Conservation (phyloP, 2,113 vertebrate genomes). For the Hippocampus zosterae region DNA sequence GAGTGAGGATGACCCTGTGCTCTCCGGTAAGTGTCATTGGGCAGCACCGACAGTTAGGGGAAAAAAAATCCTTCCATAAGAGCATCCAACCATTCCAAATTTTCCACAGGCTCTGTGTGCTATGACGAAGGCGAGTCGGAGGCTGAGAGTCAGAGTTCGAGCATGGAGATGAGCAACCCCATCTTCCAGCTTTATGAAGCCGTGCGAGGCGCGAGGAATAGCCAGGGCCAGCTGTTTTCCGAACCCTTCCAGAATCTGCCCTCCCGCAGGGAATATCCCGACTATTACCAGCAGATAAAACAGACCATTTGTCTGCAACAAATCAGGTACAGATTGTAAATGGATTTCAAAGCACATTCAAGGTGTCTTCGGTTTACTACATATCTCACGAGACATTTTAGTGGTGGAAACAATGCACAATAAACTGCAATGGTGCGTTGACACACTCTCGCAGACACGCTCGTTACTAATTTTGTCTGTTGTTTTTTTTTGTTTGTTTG, state of each 20-base stretch:
- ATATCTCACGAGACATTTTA: neutral
- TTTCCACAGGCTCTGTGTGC: slow-evolving; percentile 69
- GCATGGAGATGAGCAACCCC: slow-evolving; percentile 88
- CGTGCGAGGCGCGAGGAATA: slow-evolving; percentile 86
- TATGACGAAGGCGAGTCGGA: slow-evolving; percentile 93
- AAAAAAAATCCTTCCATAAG: neutral
- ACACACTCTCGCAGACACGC: too few species aligned
- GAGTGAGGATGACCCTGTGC: slow-evolving; percentile 91
- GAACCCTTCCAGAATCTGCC: slow-evolving; percentile 95
- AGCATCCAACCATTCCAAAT: neutral
- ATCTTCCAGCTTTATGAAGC: slow-evolving; percentile 93
- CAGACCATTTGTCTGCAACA: slow-evolving; percentile 88
- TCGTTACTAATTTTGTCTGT: too few species aligned
- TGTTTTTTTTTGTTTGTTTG: too few species aligned
- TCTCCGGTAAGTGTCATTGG: slow-evolving; percentile 77
- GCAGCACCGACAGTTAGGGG: neutral
- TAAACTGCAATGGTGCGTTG: neutral
- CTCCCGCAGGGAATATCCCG: slow-evolving; percentile 93
- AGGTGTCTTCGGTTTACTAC: too few species aligned
- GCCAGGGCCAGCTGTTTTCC: slow-evolving; percentile 90
- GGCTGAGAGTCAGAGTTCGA: slow-evolving; percentile 90
- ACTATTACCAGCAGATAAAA: slow-evolving; percentile 99
- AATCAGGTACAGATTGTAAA: slow-evolving; percentile 78
- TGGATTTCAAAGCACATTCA: neutral
- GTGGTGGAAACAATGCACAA: neutral